Percentiles rank a stretch among this genome's conserved stretches.
Evolutionary conservation across 2,113 vertebrate species (phyloP).

Genomic region (Martes martes): DNA sequence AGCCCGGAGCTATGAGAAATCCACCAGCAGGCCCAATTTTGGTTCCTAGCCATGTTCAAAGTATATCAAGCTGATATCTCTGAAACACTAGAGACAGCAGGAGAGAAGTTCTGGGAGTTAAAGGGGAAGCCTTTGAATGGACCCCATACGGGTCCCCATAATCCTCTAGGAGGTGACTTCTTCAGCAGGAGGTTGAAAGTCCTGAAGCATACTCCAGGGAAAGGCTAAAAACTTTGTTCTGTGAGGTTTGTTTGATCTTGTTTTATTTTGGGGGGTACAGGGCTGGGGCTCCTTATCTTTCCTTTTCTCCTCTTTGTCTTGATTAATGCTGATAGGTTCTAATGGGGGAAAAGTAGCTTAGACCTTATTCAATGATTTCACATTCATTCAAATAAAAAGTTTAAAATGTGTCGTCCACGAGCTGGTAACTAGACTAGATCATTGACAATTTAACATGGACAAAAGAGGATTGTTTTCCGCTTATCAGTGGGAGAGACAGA

Average conservation of each 20-base stretch:
- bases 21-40: slow-evolving; percentile 69
- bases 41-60: slow-evolving; percentile 53
- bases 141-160: not conserved
- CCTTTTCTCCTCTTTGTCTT: not conserved
- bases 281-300: not conserved
- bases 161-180: not conserved
- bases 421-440: not conserved
- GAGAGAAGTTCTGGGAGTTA: not conserved
- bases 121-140: not conserved
- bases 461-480: not conserved
- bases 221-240: not conserved
- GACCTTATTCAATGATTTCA: not conserved
- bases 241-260: not conserved
- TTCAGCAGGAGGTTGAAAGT: not conserved
- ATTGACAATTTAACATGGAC: not conserved
- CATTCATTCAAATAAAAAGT: not conserved
- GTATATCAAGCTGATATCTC: slow-evolving; percentile 52
- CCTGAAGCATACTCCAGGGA: not conserved
- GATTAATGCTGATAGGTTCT: not conserved
- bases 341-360: not conserved
- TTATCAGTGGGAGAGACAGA: not conserved
- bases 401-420: not conserved
- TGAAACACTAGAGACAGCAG: slow-evolving; percentile 36
- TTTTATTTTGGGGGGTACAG: not conserved
- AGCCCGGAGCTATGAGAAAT: slow-evolving; percentile 75